Conservation (phyloP, 2,797 vertebrate species). For the Thripadectes ignobilis region DNA sequence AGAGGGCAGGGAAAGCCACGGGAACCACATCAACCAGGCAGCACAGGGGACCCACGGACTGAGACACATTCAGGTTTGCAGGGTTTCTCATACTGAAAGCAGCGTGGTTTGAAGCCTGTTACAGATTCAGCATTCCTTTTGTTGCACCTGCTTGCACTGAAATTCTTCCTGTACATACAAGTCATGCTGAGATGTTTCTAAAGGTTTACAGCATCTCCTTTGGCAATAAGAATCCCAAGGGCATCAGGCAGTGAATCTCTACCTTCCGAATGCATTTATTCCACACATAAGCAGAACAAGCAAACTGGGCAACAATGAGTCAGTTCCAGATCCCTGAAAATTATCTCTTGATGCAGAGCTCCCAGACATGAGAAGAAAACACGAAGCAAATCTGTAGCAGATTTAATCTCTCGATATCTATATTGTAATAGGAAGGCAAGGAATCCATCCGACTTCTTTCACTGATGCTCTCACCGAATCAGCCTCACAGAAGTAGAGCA, state of each 20-base stretch:
- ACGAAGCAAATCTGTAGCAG: neutral
- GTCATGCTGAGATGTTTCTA: neutral
- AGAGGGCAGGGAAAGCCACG: neutral
- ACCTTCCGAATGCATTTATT: neutral
- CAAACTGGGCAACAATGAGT: accelerated
- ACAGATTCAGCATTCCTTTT: neutral
- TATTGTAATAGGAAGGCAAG: neutral
- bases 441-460: neutral
- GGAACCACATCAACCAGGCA: accelerated
- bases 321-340: neutral
- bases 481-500: slow-evolving; percentile 29
- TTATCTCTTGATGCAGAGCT: neutral
- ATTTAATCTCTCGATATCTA: neutral
- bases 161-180: neutral
- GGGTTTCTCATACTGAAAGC: neutral
- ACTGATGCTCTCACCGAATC: neutral
- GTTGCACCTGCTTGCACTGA: neutral
- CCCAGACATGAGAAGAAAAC: neutral
- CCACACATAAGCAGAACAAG: neutral
- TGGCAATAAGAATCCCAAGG: neutral
- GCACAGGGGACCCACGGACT: neutral
- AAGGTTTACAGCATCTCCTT: neutral
- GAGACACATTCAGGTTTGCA: neutral
- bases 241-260: neutral
- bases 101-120: neutral